These are phyloP conservation scores for Amazona guildingii DNA, from an alignment of 2,113 vertebrate genomes.

Conservation along the genomic window DNA sequence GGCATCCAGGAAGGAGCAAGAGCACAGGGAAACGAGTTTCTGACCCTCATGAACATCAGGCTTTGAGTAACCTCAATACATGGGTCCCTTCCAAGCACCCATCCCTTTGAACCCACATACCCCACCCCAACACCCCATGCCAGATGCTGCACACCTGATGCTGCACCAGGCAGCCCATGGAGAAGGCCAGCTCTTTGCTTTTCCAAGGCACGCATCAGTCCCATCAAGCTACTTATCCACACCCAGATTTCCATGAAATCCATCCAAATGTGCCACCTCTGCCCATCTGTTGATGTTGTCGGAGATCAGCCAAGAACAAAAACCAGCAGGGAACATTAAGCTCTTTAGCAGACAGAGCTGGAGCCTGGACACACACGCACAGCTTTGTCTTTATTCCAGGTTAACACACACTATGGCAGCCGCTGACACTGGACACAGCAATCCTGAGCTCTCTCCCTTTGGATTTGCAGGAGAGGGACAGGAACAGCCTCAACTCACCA, in stretches of 20 bases:
- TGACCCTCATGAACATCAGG: background rate
- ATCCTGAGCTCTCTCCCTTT: background rate
- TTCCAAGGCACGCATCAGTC: background rate
- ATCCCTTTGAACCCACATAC: background rate
- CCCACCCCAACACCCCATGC: accelerated
- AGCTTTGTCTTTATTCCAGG: background rate
- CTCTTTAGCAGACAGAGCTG: background rate
- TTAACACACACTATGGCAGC: accelerated
- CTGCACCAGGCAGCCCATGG: background rate
- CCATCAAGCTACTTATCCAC: background rate
- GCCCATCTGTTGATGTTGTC: background rate
- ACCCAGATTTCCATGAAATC: background rate
- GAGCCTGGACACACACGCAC: no score
- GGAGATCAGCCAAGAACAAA: background rate
- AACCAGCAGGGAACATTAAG: background rate
- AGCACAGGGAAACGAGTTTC: background rate
- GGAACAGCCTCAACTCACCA: background rate
- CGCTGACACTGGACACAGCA: accelerated
- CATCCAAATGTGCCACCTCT: background rate
- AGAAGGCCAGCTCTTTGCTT: background rate
- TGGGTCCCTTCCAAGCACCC: background rate
- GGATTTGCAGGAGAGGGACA: background rate
- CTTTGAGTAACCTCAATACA: background rate
- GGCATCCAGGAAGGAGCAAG: background rate
- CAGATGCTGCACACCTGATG: background rate